phyloP scores from a whole-genome alignment of 2,888 invertebrate genomes.

The Dorcus hopei region DNA sequence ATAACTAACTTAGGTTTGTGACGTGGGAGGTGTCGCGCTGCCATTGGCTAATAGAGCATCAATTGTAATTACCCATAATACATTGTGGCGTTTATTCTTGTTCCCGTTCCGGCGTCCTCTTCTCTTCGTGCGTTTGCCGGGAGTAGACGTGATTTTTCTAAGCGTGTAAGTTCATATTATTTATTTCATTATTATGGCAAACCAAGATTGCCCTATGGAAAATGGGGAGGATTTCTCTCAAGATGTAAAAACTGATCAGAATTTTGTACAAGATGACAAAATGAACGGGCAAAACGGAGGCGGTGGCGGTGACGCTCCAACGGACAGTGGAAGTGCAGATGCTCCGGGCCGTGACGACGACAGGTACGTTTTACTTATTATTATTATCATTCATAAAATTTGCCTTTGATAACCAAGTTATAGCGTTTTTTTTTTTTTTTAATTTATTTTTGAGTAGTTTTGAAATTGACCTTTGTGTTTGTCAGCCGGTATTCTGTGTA shows the following conservation, averaged over 20 bases:
- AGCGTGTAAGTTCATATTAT: constrained; percentile 2
- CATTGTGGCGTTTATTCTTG: constrained; percentile 13
- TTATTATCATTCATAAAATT: neutral
- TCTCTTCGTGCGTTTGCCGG: constrained; percentile 38
- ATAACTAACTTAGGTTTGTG: neutral
- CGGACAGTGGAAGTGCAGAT: constrained; percentile 71
- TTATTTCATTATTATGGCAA: constrained; percentile 48
- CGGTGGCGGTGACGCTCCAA: constrained; percentile 63
- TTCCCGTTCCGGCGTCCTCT: constrained; percentile 33
- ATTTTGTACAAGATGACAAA: constrained; percentile 53
- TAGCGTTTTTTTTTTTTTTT: constrained; percentile 6
- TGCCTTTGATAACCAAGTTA: too few relatives aligned
- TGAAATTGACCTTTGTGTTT: constrained; percentile 9
- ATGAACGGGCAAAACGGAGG: constrained; percentile 61
- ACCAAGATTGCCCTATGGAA: constrained; percentile 66
- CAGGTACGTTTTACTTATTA: constrained; percentile 56
- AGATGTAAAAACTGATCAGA: constrained; percentile 67
- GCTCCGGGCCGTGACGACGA: constrained; percentile 78
- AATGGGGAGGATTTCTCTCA: constrained; percentile 79
- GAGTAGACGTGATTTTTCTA: constrained; percentile 37
- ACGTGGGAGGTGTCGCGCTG: neutral
- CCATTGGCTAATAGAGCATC: constrained; percentile 12
- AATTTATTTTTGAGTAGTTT: constrained; percentile 1
- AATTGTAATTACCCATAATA: constrained; percentile 26
- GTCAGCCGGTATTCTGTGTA: constrained; percentile 13